These are phyloP conservation scores for Enteromius radiatus DNA, from an alignment of 2,797 vertebrate genomes.

Conservation along the genomic window DNA sequence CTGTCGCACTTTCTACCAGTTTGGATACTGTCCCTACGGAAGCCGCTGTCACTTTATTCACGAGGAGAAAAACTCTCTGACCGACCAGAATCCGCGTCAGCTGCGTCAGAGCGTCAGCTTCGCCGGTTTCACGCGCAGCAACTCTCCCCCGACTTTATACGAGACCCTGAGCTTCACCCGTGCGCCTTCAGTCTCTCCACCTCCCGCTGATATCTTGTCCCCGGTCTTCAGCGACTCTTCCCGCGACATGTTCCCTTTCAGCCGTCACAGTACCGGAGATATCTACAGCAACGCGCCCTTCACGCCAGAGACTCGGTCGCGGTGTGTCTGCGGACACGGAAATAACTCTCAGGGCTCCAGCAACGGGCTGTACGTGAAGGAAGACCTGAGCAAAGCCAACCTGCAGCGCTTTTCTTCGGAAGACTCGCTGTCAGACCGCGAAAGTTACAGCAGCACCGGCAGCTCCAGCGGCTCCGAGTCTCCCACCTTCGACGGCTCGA, in stretches of 20 bases:
- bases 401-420: constrained; percentile 83
- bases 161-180: constrained; percentile 79
- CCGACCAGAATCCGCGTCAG: constrained; percentile 71
- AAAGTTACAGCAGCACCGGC: constrained; percentile 84
- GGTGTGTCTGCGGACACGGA: constrained; percentile 79
- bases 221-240: constrained; percentile 71
- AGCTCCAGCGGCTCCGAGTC: constrained; percentile 84
- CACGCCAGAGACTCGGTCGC: constrained; percentile 71
- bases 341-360: constrained; percentile 65
- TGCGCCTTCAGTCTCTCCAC: constrained; percentile 82
- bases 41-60: constrained; percentile 92
- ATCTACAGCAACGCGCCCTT: constrained; percentile 72
- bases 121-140: constrained; percentile 81
- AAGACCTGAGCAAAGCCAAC: constrained; percentile 59
- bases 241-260: constrained; percentile 73
- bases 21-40: constrained; percentile 91
- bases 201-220: constrained; percentile 77
- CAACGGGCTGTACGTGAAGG: constrained; percentile 57
- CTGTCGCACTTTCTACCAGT: constrained; percentile 92
- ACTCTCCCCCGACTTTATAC: constrained; percentile 76
- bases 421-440: constrained; percentile 82
- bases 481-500: constrained; percentile 77
- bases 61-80: constrained; percentile 74
- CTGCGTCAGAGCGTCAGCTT: constrained; percentile 89
- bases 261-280: constrained; percentile 70